Evolutionary conservation across 2,888 invertebrate species (phyloP), one percentile per base, ranked within the genome.

Genomic region (Drymonia ruficornis): DNA sequence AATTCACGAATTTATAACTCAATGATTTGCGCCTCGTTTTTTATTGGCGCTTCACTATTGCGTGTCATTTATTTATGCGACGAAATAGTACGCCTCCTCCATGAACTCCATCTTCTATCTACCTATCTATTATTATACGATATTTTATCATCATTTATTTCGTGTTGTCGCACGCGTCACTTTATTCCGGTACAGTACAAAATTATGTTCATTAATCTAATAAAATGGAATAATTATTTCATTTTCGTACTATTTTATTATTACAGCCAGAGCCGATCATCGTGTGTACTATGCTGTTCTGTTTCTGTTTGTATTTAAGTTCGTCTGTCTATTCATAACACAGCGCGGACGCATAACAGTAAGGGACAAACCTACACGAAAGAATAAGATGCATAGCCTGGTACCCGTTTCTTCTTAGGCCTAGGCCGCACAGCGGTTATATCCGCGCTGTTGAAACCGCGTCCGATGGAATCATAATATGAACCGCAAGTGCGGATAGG

Each of bases 21-120:
- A 28, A 7, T 8, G 28, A 87, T 84, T 87, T 90, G 86, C 89
- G 89, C 87, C 89, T 89, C 84, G 87, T 87, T 90, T 90, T 88
- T 89, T 88, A 86, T 84, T 86, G 84, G 87, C 83, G 89, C 83
- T 80, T 82, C 80, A 84, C 87, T 89, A 31, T 87, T 91, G 91
- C 91, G 91, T 91, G 90, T 91, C 91, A 91, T 89, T 89, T 87
- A 86, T 87, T 88, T 88, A 86, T 89, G 87, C 86, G 85, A 78
- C 87, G 86, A 82, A 86, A 85, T 85, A 87, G 76, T 86, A 85
- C 80, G 31, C 23, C 23, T 23, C 9, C 31, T 31, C 31, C 12
- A 31, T 31, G 31, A 31, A 31, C 31, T 80, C 78, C 65, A 53
- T 61, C 66, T 59, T 72, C 71, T 69, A 57, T 65, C 65, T 61